phyloP scores from a whole-genome alignment of 1,140 invertebrate species.

The Arion vulgaris region DNA sequence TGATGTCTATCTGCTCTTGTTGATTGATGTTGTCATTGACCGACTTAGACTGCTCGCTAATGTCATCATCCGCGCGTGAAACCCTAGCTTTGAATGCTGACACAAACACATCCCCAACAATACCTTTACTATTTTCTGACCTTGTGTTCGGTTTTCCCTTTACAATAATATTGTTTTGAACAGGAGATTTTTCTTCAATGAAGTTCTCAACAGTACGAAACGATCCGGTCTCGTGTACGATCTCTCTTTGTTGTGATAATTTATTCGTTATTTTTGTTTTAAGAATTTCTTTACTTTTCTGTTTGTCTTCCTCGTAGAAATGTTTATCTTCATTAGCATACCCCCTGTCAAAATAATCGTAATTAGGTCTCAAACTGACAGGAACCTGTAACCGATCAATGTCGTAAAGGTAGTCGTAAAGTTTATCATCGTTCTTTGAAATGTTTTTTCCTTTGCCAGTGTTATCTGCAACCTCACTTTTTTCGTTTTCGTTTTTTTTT shows the following conservation, averaged over 20 bases:
- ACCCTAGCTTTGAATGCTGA: background rate
- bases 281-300: background rate
- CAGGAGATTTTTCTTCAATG: background rate
- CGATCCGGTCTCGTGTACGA: background rate
- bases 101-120: background rate
- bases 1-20: background rate
- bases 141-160: background rate
- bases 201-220: background rate
- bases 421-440: background rate
- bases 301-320: background rate
- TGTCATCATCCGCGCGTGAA: background rate
- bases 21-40: background rate
- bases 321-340: background rate
- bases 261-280: background rate
- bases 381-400: background rate
- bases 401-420: background rate
- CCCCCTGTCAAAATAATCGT: background rate
- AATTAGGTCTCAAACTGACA: background rate
- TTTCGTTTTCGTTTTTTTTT: background rate
- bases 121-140: background rate
- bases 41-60: background rate
- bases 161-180: background rate
- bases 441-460: background rate
- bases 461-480: background rate
- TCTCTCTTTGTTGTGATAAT: background rate